Base-by-base conservation (phyloP, 2,797 vertebrate species). In the Pantherophis alleghaniensis region DNA sequence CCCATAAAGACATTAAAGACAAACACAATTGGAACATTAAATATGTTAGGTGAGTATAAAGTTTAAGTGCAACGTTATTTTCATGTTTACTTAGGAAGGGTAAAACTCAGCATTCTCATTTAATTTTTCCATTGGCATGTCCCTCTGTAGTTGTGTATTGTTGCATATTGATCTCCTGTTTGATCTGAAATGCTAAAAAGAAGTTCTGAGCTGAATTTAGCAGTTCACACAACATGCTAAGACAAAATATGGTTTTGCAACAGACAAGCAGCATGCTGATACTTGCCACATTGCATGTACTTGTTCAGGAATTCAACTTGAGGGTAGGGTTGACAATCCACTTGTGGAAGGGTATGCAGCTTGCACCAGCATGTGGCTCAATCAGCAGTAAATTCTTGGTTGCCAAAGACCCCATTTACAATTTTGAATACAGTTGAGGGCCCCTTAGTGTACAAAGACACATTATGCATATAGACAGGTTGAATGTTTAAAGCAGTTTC, bases 1-100 rank as follows among this genome's bases (percentile, higher is more conserved):
- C 99, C 99, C 92, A 99, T 99, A 97, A 99, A 99, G 98, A 99
- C 99, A 0, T 96, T 99, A 59, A 99, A 99, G 97, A 99, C 99
- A 56, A 99, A 99, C 96, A 99, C 99, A 11, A 99, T 99, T 16
- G 99, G 99, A 89, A 99, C 99, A 1, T 96, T 99, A 6, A 99
- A 99, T 96, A 99, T 99, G 99, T 97, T 99, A 37, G 99, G 99
- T 99, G 95, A 98, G 99, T 98, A 61, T 13, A 86, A 90, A 86
- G 7, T 20, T 61, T 12, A 88, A 88, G 74, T 88, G 13, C 37
- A 37, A 56, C 10, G 1, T 12, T 61, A 37, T 14, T 37, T 55
- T 51, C 3, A 56, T 51, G 2, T 42, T 88, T 47, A 88, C n/a
- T 55, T n/a, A 61, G 18, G 13, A 88, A 55, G 9, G 59, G 22